phyloP scores from a whole-genome alignment of 2,797 vertebrate genomes.

The Sternarchorhynchus goeldii region DNA sequence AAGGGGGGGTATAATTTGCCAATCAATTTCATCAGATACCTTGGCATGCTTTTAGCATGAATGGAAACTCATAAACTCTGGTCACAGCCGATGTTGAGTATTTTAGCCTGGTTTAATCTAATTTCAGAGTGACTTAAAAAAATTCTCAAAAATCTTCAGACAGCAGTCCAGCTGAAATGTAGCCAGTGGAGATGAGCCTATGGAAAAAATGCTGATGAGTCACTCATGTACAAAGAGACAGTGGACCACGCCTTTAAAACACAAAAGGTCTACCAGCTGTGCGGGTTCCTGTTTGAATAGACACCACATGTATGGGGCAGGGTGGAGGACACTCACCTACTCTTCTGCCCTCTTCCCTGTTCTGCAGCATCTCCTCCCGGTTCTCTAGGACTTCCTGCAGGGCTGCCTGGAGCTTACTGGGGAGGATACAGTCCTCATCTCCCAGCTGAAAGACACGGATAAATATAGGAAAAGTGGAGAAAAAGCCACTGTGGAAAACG shows the following conservation, averaged over 20 bases:
- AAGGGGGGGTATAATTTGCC: not conserved
- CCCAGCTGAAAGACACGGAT: constrained; percentile 76
- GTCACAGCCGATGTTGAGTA: not conserved
- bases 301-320: not conserved
- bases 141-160: constrained; percentile 5
- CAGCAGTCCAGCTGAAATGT: not conserved
- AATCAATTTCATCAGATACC: not conserved
- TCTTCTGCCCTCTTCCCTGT: constrained; percentile 60
- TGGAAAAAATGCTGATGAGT: constrained; percentile 3
- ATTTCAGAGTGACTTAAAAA: not conserved
- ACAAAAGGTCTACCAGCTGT: constrained; percentile 4
- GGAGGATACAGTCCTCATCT: constrained; percentile 95
- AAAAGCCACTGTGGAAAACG: not conserved
- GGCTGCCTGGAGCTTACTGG: constrained; percentile 93
- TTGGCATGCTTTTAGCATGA: not conserved
- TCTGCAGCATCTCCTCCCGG: constrained; percentile 83
- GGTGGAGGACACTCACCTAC: constrained; percentile 62
- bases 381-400: constrained; percentile 91
- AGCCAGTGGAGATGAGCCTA: not conserved
- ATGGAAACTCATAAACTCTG: not conserved
- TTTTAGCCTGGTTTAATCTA: not conserved
- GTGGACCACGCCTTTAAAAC: constrained; percentile 19
- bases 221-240: constrained; percentile 15
- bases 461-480: constrained; percentile 29
- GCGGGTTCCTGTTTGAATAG: not conserved